Evolutionary conservation across 23 tunicate genomes (phyloP).

Genomic region (Trididemnum miniatum): DNA sequence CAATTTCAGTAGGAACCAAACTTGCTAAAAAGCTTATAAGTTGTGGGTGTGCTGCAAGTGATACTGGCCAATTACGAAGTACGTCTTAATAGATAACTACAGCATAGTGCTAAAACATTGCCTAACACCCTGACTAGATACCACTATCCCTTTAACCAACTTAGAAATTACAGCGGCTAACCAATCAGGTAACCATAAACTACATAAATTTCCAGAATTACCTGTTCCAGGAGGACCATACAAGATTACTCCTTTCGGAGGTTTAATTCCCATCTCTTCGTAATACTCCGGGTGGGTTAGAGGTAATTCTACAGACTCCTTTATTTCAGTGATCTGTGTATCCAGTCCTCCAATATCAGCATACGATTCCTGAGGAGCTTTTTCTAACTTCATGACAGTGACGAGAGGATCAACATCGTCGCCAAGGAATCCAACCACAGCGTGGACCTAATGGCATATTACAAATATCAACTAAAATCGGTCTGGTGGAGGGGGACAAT

Average conservation of each 20-base stretch:
- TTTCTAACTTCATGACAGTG: constrained; percentile 98
- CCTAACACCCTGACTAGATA: too few relatives aligned
- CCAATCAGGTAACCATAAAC: neutral
- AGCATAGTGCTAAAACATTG: too few relatives aligned
- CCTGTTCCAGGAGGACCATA: constrained; percentile 99
- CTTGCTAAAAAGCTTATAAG: too few relatives aligned
- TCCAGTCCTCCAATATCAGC: constrained; percentile 99
- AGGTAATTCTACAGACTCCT: constrained; percentile 98
- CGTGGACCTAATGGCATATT: too few relatives aligned
- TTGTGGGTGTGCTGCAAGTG: too few relatives aligned
- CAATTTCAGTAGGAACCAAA: too few relatives aligned
- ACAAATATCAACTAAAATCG: too few relatives aligned
- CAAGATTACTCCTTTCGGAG: constrained; percentile 97
- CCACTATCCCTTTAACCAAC: too few relatives aligned
- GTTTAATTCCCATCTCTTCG: constrained; percentile 99
- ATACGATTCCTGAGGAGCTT: constrained; percentile 98
- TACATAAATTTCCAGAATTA: constrained; percentile 4
- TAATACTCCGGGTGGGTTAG: constrained; percentile 99
- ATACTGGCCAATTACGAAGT: too few relatives aligned
- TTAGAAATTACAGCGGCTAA: neutral
- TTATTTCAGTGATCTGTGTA: constrained; percentile 96
- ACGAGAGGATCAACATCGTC: constrained; percentile 99
- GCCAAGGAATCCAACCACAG: constrained; percentile 96
- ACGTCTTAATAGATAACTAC: too few relatives aligned
- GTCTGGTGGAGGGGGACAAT: too few relatives aligned